These are phyloP conservation scores for Harpalus rufipes DNA, from an alignment of 2,888 invertebrate genomes.

Conservation along the genomic window DNA sequence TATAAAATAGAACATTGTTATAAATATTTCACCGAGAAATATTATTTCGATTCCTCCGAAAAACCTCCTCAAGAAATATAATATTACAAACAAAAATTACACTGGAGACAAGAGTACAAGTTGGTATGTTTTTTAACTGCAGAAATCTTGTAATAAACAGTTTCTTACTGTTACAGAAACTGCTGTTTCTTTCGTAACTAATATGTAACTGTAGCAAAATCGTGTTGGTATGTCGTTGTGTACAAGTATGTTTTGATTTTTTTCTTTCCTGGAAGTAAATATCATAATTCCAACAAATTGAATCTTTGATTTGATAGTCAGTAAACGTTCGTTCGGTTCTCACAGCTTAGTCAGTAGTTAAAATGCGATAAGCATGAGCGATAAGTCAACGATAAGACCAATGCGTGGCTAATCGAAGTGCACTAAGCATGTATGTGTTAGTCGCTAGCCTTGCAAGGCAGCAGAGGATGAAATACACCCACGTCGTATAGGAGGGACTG, in stretches of 20 bases:
- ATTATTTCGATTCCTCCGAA: too few species aligned
- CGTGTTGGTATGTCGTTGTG: background rate
- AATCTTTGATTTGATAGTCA: background rate
- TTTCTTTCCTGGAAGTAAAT: background rate
- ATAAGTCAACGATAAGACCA: background rate
- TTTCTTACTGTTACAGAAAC: background rate
- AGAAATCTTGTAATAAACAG: background rate
- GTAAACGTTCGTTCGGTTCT: background rate
- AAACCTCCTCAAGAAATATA: background rate
- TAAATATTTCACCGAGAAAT: too few species aligned
- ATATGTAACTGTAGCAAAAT: slow-evolving; percentile 14
- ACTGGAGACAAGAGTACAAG: background rate
- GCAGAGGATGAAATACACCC: background rate
- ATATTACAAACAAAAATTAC: background rate
- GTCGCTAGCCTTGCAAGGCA: slow-evolving; percentile 19
- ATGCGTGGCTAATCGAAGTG: slow-evolving; percentile 16
- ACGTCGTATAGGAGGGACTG: too few species aligned
- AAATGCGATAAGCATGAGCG: background rate
- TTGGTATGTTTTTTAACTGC: background rate
- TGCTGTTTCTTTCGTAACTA: slow-evolving; percentile 12
- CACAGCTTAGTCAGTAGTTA: background rate
- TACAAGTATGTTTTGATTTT: background rate
- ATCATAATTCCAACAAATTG: background rate
- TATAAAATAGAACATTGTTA: background rate
- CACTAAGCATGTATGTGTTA: background rate